A percentile compares a stretch with the other conserved stretches of the same genome.
Conservation (phyloP, 2,797 vertebrate genomes). For the Harpagifer antarcticus region DNA sequence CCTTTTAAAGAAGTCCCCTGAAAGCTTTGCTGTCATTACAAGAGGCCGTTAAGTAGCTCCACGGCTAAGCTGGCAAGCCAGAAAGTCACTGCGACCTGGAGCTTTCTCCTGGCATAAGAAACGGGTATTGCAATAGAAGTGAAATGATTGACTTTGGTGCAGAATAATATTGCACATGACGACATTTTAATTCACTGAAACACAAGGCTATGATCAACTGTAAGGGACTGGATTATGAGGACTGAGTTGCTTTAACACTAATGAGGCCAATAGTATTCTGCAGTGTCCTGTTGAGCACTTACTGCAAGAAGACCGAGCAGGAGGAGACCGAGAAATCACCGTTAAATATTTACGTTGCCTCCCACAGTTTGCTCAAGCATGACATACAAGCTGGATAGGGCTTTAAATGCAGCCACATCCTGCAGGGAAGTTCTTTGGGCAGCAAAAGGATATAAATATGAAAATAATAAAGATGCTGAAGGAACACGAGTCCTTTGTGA, state of each 20-base stretch:
- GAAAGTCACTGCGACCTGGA: constrained; percentile 35
- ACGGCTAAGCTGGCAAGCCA: constrained; percentile 31
- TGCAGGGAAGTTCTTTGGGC: constrained; percentile 42
- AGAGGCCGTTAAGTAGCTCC: constrained; percentile 54
- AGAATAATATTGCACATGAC: neutral
- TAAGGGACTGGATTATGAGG: neutral
- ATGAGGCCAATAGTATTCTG: constrained; percentile 32
- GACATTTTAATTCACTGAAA: constrained; percentile 6
- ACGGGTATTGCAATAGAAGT: neutral
- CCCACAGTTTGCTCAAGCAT: constrained; percentile 65
- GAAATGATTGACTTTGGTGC: constrained; percentile 12
- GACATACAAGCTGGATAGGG: constrained; percentile 66
- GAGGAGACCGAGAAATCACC: constrained; percentile 45
- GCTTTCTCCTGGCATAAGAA: constrained; percentile 13
- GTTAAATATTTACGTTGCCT: constrained; percentile 78
- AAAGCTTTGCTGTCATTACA: constrained; percentile 63
- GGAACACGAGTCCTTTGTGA: constrained; percentile 72
- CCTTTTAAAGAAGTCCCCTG: constrained; percentile 50
- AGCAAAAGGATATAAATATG: constrained; percentile 73
- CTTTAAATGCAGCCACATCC: constrained; percentile 58
- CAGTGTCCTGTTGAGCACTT: constrained; percentile 46
- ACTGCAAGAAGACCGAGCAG: constrained; percentile 45
- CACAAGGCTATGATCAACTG: neutral
- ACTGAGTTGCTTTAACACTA: constrained; percentile 8
- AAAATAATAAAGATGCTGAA: constrained; percentile 64